Evolutionary conservation across 2,113 vertebrate genomes (phyloP).

Genomic region (Aptenodytes forsteri): DNA sequence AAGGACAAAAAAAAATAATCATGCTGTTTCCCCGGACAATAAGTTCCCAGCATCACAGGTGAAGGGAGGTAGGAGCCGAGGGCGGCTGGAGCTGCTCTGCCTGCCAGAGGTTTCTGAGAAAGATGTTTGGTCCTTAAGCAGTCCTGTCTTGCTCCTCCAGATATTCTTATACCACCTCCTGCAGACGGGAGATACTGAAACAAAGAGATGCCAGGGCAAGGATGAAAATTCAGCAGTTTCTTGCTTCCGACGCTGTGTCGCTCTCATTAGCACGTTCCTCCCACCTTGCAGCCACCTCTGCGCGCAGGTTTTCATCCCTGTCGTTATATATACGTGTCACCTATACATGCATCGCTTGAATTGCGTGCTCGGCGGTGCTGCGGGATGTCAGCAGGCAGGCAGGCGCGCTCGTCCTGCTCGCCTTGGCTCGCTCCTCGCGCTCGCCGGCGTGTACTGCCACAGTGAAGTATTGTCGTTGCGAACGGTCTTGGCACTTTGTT

Average conservation of each 20-base stretch:
- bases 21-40: neutral
- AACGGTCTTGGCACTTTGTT: neutral
- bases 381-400: neutral
- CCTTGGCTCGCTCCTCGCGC: neutral
- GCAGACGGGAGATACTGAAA: neutral
- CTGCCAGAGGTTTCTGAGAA: neutral
- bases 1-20: neutral
- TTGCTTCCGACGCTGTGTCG: neutral
- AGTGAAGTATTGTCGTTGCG: neutral
- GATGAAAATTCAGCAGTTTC: neutral
- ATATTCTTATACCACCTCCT: neutral
- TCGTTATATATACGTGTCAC: neutral
- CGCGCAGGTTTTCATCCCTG: neutral
- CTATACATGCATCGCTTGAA: rapidly evolving
- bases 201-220: constrained; percentile 25
- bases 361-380: rapidly evolving
- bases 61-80: neutral
- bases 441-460: neutral
- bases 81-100: neutral
- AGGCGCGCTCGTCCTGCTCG: neutral
- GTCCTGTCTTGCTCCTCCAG: neutral
- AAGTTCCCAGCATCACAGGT: neutral
- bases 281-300: neutral
- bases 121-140: neutral
- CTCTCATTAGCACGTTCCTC: neutral